Conservation (phyloP, 2,797 vertebrate species). For the Pseudomugil tenellus region DNA sequence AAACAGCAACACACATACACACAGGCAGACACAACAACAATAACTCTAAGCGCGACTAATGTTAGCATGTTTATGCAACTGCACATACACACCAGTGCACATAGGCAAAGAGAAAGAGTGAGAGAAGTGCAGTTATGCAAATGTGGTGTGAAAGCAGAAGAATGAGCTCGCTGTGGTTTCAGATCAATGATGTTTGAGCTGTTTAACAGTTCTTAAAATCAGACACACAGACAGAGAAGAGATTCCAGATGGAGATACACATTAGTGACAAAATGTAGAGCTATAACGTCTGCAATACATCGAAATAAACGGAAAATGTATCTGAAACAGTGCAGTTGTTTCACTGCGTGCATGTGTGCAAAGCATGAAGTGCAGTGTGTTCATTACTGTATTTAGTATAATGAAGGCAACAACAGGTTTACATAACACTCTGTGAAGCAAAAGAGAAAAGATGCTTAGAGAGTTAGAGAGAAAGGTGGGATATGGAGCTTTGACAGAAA, state of each 20-base stretch:
- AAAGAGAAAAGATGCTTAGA: conserved; percentile 32
- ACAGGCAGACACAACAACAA: conserved; percentile 5
- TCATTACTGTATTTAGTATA: conserved; percentile 38
- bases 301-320: conserved; percentile 3
- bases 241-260: conserved; percentile 11
- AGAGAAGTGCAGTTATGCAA: conserved; percentile 54
- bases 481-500: background rate
- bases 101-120: conserved; percentile 8
- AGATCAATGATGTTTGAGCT: conserved; percentile 39
- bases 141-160: conserved; percentile 55
- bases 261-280: conserved; percentile 20
- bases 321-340: conserved; percentile 12
- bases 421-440: conserved; percentile 49
- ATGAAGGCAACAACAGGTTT: conserved; percentile 59
- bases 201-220: conserved; percentile 23
- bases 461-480: background rate
- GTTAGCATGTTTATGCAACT: conserved; percentile 10
- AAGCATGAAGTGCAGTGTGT: conserved; percentile 30
- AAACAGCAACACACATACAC: conserved; percentile 27
- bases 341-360: conserved; percentile 7
- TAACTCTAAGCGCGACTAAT: conserved; percentile 8
- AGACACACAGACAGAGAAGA: background rate
- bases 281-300: conserved; percentile 1
- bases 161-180: conserved; percentile 45
- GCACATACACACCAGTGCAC: conserved; percentile 15